These are phyloP conservation scores for Acanthurus leucopareius DNA, from an alignment of 2,797 vertebrate species.

Conservation along the genomic window DNA sequence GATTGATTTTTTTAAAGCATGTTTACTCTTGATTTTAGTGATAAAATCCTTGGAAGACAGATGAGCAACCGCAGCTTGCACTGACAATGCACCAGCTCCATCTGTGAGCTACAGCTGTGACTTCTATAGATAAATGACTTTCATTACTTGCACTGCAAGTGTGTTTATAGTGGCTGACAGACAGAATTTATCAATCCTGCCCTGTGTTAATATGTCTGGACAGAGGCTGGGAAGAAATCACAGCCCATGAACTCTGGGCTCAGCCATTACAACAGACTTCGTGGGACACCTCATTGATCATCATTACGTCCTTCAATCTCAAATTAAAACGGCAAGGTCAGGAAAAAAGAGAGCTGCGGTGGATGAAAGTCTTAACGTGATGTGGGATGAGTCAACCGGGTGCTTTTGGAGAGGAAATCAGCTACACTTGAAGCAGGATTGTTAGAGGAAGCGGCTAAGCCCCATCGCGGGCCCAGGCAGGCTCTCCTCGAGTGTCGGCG, in stretches of 20 bases:
- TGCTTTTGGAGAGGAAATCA: conserved; percentile 32
- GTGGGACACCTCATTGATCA: conserved; percentile 26
- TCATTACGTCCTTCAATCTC: not conserved
- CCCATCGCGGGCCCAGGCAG: conserved; percentile 51
- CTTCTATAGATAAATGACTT: conserved; percentile 55
- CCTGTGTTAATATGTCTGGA: conserved; percentile 24
- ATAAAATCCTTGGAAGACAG: conserved; percentile 10
- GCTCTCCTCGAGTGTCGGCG: conserved; percentile 42
- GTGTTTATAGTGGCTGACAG: conserved; percentile 56
- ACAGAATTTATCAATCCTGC: conserved; percentile 53
- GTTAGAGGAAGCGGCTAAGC: conserved; percentile 48
- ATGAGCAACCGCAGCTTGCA: conserved; percentile 38
- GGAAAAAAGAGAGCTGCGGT: not conserved
- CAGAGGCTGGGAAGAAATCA: conserved; percentile 26
- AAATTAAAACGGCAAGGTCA: conserved; percentile 40
- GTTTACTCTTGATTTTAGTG: conserved; percentile 17
- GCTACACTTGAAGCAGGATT: conserved; percentile 33
- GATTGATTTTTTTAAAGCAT: not conserved
- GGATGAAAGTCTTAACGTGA: conserved; percentile 10
- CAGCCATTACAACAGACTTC: not conserved
- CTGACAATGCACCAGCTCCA: conserved; percentile 28
- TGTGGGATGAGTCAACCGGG: conserved; percentile 19
- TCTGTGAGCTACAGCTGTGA: conserved; percentile 53
- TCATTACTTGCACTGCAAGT: conserved; percentile 48
- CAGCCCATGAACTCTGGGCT: conserved; percentile 12